Percentiles rank a stretch among this genome's conserved stretches.
These are phyloP conservation scores for Orthonychiurus folsomi DNA, from an alignment of 2,888 invertebrate genomes.

Conservation along the genomic window DNA sequence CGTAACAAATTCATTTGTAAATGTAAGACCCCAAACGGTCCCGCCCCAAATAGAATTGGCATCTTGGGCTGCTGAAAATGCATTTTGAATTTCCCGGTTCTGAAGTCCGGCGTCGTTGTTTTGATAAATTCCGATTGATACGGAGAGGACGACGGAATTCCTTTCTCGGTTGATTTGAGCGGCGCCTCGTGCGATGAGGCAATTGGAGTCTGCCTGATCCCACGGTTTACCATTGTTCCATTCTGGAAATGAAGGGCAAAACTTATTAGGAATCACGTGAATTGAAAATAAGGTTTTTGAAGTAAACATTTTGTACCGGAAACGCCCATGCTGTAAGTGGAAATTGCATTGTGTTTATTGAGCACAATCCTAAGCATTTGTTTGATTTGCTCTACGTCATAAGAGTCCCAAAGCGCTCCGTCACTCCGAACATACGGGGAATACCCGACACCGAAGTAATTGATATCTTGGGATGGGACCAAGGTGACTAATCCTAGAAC, in stretches of 20 bases:
- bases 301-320: too few relatives aligned
- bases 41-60: conserved; percentile 29
- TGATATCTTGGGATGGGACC: too few relatives aligned
- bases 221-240: conserved; percentile 30
- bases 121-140: conserved; percentile 34
- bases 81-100: conserved; percentile 35
- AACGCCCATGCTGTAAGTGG: conserved; percentile 38
- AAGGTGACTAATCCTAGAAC: too few relatives aligned
- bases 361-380: conserved; percentile 28
- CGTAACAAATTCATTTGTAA: conserved; percentile 36
- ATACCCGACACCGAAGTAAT: conserved; percentile 35
- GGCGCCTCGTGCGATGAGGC: conserved; percentile 31
- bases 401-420: conserved; percentile 28
- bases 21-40: conserved; percentile 35
- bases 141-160: conserved; percentile 23
- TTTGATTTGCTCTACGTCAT: conserved; percentile 33
- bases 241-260: too few relatives aligned
- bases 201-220: conserved; percentile 35
- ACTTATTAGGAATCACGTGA: too few relatives aligned
- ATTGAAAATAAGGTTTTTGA: too few relatives aligned
- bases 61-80: conserved; percentile 34
- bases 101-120: conserved; percentile 16
- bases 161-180: conserved; percentile 32
- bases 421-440: conserved; percentile 32
- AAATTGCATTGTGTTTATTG: conserved; percentile 25